Conservation (phyloP, 2,113 vertebrate species). For the Eonycteris spelaea region DNA sequence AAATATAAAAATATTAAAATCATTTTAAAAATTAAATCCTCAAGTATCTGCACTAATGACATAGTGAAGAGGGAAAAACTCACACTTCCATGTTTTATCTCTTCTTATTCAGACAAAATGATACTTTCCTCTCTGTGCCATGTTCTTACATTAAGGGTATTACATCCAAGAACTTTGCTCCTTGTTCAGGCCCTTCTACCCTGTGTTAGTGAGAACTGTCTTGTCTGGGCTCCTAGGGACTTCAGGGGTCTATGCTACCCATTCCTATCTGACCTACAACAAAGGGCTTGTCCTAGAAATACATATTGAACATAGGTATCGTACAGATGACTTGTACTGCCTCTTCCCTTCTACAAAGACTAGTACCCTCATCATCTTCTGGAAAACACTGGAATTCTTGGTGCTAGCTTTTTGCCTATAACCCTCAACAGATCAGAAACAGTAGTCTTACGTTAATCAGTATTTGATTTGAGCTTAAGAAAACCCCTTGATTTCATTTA, state of each 20-base stretch:
- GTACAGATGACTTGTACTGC: not conserved
- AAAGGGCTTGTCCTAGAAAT: not conserved
- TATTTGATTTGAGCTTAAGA: not conserved
- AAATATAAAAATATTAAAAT: conserved; percentile 1
- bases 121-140: not conserved
- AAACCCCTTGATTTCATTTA: not conserved
- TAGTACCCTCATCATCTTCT: not conserved
- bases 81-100: not conserved
- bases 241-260: not conserved
- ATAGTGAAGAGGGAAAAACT: not conserved
- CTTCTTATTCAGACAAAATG: not conserved
- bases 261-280: not conserved
- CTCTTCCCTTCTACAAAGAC: not conserved
- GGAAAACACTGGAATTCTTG: not conserved
- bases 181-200: not conserved
- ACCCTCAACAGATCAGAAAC: not conserved
- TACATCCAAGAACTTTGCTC: not conserved
- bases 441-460: not conserved
- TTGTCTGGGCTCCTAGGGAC: not conserved
- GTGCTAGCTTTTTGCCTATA: not conserved
- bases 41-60: not conserved
- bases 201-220: not conserved
- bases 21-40: not conserved
- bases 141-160: not conserved
- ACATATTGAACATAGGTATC: not conserved